phyloP scores from a whole-genome alignment of 2,888 invertebrate species.

The Platerodrilus igneus region DNA sequence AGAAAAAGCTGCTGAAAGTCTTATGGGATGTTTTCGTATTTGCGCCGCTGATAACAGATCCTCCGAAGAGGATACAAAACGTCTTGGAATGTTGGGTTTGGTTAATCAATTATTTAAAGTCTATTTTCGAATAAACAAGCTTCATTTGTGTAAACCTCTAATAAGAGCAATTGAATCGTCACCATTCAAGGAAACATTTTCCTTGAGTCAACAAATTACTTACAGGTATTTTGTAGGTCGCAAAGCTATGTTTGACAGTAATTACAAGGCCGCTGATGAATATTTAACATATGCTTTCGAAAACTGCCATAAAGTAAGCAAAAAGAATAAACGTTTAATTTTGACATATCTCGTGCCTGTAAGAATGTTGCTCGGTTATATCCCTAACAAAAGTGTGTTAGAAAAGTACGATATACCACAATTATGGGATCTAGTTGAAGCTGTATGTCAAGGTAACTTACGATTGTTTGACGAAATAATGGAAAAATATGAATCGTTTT shows the following conservation, averaged over 20 bases:
- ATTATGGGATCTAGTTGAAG: conserved; percentile 83
- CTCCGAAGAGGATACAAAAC: conserved; percentile 86
- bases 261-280: conserved; percentile 89
- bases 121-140: conserved; percentile 73
- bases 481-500: conserved; percentile 82
- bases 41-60: conserved; percentile 93
- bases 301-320: conserved; percentile 75
- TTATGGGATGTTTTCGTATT: conserved; percentile 90
- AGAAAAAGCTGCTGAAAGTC: conserved; percentile 89
- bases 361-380: conserved; percentile 93
- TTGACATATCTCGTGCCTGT: conserved; percentile 94
- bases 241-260: conserved; percentile 98
- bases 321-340: conserved; percentile 85
- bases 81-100: conserved; percentile 91
- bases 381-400: conserved; percentile 79
- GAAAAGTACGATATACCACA: conserved; percentile 87
- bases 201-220: conserved; percentile 89
- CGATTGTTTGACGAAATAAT: conserved; percentile 77
- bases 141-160: conserved; percentile 87
- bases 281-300: conserved; percentile 89
- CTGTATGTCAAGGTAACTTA: conserved; percentile 87
- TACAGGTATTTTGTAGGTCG: conserved; percentile 96
- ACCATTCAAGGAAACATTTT: conserved; percentile 82
- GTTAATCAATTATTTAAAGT: conserved; percentile 97
- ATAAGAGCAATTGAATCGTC: conserved; percentile 95